These are phyloP conservation scores for Theristicus caerulescens DNA, from an alignment of 2,113 vertebrate species.

Conservation along the genomic window DNA sequence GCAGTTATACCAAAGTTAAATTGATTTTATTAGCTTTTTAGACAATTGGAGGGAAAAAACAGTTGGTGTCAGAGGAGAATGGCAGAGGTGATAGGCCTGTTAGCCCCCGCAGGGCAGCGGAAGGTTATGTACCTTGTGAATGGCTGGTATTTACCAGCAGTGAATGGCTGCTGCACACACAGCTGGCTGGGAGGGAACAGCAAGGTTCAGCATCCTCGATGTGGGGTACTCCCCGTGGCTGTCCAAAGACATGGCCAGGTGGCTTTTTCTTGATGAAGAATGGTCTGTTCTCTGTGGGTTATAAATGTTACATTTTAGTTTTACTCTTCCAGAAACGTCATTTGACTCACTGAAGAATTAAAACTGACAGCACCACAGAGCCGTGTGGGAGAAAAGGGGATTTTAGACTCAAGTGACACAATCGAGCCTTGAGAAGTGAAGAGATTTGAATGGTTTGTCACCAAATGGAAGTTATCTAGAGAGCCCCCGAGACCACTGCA, in stretches of 20 bases:
- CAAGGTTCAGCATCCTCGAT: not conserved
- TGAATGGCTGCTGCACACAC: not conserved
- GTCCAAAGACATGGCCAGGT: not conserved
- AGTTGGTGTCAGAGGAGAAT: not conserved
- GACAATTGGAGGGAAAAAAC: not conserved
- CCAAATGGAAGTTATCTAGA: conserved; percentile 42
- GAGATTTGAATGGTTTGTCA: not conserved
- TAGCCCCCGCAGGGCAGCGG: not conserved
- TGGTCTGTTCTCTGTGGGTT: not conserved
- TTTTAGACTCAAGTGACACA: not conserved
- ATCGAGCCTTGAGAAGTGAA: not conserved
- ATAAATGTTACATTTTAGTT: conserved; percentile 21
- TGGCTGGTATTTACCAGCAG: too few relatives aligned
- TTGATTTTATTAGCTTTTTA: not conserved
- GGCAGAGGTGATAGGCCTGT: not conserved
- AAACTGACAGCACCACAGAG: not conserved
- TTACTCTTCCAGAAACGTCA: conserved; percentile 30
- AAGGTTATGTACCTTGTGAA: not conserved
- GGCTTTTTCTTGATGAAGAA: not conserved
- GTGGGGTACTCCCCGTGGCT: not conserved
- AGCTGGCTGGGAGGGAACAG: not conserved
- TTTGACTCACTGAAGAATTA: conserved; percentile 15
- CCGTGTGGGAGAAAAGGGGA: not conserved
- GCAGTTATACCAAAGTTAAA: not conserved
- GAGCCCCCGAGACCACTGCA: not conserved